These are phyloP conservation scores for Oplegnathus fasciatus DNA, from an alignment of 2,113 vertebrate genomes.

Conservation along the genomic window DNA sequence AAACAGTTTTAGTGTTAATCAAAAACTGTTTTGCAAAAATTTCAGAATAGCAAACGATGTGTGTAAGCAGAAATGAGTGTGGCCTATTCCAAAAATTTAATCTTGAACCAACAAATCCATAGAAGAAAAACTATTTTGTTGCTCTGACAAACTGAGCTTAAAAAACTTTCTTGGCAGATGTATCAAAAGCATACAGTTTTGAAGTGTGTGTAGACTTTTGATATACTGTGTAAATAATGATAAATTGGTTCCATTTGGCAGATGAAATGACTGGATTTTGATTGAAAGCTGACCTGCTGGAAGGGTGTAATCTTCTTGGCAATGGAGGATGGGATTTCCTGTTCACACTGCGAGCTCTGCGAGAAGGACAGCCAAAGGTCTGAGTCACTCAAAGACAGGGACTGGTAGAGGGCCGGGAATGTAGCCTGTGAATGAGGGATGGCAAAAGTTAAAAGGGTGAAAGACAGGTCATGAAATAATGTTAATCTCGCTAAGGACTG, in stretches of 20 bases:
- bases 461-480: conserved; percentile 8
- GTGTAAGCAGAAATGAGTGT: neutral
- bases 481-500: neutral
- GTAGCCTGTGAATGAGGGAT: conserved; percentile 84
- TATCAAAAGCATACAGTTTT: neutral
- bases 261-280: conserved; percentile 20
- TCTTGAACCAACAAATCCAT: neutral
- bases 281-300: conserved; percentile 90
- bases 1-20: neutral
- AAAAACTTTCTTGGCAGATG: neutral
- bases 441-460: conserved; percentile 29
- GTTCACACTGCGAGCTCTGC: conserved; percentile 92
- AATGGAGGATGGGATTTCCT: conserved; percentile 90
- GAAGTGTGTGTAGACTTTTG: neutral
- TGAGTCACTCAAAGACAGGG: conserved; percentile 90
- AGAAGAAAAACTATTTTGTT: too few relatives aligned
- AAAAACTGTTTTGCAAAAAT: conserved; percentile 9
- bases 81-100: neutral
- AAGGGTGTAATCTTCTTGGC: conserved; percentile 92
- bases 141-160: neutral
- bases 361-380: conserved; percentile 92
- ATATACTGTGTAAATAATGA: neutral
- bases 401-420: conserved; percentile 91
- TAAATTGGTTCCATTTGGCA: conserved; percentile 13
- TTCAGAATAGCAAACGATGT: neutral